Base-by-base conservation (phyloP, 2,888 invertebrate genomes). In the Drosophila colorata region DNA sequence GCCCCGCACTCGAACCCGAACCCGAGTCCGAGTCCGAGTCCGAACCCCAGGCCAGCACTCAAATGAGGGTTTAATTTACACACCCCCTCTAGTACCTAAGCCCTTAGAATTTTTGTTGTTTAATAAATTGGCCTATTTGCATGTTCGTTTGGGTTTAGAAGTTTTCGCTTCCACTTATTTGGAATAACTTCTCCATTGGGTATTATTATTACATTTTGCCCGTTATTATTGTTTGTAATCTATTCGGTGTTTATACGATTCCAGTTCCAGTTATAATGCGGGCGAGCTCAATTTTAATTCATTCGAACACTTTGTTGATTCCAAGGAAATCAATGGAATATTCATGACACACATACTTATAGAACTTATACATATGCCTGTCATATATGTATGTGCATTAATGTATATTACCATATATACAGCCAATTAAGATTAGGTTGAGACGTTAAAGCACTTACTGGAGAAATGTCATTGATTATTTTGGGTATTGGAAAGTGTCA, bases 121-220 rank as follows among this genome's bases (percentile, higher is more conserved):
- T 58, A 35, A 58, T 58, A 68, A 53, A 68, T 58, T 57, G 20
- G 3, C 14, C 23, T 28, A 70, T 70, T 70, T 70, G 48, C 64
- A 69, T 70, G 46, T 38, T 43, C 23, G n/a, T 38, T 25, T 18
- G 16, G 16, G 20, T 52, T 53, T 23, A 31, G 16, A 14, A 28
- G 44, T 28, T 44, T 28, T 14, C 31, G 31, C 46, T 31, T 31
- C 18, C 46, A 13, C 11, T 18, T 53, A 11, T 55, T 66, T 40
- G 37, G 49, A 43, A 49, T 49, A 28, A 44, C 20, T 40, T 16
- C 13, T 51, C 25, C 31, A 13, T 48, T 35, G 18, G 7, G 16
- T 28, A 47, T 33, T 47, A 35, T 18, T 13, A 41, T 41, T 38
- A 38, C 9, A 16, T 38, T 38, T 16, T 4, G 16, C 16, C 9